Evolutionary conservation across 1,140 invertebrate genomes (phyloP), one percentile per base, ranked within the genome.

Genomic region (Ceratosolen fusciceps): DNA sequence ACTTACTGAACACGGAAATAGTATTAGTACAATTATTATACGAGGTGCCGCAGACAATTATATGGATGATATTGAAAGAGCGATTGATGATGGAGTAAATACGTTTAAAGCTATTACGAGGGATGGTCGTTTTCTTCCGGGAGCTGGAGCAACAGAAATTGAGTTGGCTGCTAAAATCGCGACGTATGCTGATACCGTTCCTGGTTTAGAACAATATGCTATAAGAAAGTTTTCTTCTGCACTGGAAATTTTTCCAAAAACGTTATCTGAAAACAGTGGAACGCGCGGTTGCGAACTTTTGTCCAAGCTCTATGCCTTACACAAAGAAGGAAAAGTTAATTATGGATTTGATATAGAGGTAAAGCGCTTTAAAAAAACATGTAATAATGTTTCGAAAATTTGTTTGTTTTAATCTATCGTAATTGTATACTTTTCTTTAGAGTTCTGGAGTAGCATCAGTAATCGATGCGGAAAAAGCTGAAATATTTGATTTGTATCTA

Each of bases 31-130:
- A 0, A 93, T 99, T 85, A 94, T 99, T 21, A 93, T 99, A 77
- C 92, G 99, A 82, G 99, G 98, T 0, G 95, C 99, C 0, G 99
- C 98, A 24, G 97, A 99, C 79, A 99, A 99, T 88, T 97, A 97
- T 81, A 98, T 99, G 96, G 99, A 99, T 90, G 99, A 99, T 84
- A 96, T 99, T 86, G 99, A 99, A 90, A 92, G 99, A 83, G 97
- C 98, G 49, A 94, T 99, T 84, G 98, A 99, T 91, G 99, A 99
- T 92, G 99, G 97, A 83, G 97, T 99, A 4, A 99, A 99, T 87
- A 99, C 97, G 29, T 99, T 98, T 90, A 99, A 99, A 89, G 95
- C 94, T 62, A 83, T 92, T 24, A 90, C 91, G 0, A 87, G 90
- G 71, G 94, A 97, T 88, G 93, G 93, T 26, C 92, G 94, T 87